Conservation (phyloP, 1,140 invertebrate species). For the Tetranychus urticae region DNA sequence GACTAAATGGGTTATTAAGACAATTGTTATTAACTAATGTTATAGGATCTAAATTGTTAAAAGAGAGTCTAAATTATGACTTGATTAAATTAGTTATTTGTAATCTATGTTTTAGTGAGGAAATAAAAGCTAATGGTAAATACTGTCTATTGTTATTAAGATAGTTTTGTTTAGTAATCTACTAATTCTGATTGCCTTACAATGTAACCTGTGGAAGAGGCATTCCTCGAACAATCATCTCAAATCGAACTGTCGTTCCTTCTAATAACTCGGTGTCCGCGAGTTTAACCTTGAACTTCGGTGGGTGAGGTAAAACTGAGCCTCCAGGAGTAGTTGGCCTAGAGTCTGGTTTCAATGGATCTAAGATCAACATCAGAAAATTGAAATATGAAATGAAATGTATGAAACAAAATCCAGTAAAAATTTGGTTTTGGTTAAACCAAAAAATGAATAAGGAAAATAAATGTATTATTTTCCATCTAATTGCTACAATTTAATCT, state of each 20-base stretch:
- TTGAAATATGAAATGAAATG: neutral
- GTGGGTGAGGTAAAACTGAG: slow-evolving; percentile 14
- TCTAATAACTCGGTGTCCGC: slow-evolving; percentile 64
- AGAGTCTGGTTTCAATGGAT: neutral
- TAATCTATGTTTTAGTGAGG: too few relatives aligned
- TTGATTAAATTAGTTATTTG: too few relatives aligned
- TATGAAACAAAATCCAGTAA: neutral
- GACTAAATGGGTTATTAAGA: too few relatives aligned
- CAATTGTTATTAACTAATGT: too few relatives aligned
- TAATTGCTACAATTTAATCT: neutral
- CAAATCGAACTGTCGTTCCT: slow-evolving; percentile 62
- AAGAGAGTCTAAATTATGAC: too few relatives aligned
- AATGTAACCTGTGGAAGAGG: slow-evolving; percentile 60
- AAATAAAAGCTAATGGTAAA: too few relatives aligned
- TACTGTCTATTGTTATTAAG: too few relatives aligned
- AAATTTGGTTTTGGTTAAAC: neutral
- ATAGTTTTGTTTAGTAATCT: neutral
- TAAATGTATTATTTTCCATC: neutral
- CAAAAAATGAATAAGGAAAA: neutral
- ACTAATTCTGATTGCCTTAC: slow-evolving; percentile 30
- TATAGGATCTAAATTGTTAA: too few relatives aligned
- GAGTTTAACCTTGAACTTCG: slow-evolving; percentile 47
- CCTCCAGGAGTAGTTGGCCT: slow-evolving; percentile 16
- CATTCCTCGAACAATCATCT: slow-evolving; percentile 63
- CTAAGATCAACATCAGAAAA: too few relatives aligned